Conservation (phyloP, 2,888 invertebrate species). For the Lymantria monacha region DNA sequence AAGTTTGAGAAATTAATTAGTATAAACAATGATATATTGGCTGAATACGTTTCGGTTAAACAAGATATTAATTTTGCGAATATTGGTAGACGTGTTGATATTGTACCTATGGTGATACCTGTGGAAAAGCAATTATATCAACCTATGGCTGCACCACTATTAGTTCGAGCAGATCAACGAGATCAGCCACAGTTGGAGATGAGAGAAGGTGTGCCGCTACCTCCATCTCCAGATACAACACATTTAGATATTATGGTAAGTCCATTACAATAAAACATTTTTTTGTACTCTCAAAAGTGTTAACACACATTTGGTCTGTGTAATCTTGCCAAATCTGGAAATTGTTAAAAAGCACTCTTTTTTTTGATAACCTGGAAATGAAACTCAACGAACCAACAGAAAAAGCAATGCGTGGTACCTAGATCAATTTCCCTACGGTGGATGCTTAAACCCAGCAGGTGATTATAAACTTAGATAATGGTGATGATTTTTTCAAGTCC, state of each 20-base stretch:
- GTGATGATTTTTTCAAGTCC: no score
- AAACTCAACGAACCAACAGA: no score
- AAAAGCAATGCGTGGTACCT: no score
- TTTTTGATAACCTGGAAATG: no score
- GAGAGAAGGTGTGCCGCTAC: conserved; percentile 11
- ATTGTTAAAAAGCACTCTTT: no score
- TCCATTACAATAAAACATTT: conserved; percentile 5
- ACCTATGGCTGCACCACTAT: background rate
- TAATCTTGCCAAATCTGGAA: no score
- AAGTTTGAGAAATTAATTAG: conserved; percentile 49
- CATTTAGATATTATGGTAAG: conserved; percentile 58
- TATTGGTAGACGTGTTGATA: background rate
- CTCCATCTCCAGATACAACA: conserved; percentile 60
- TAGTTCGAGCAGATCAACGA: background rate
- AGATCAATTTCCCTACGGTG: no score
- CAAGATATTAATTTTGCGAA: conserved; percentile 1
- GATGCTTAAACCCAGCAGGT: no score
- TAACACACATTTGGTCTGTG: no score
- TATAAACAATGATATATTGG: conserved; percentile 13
- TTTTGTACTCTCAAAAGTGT: no score
- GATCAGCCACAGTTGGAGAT: conserved; percentile 1
- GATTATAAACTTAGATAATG: no score
- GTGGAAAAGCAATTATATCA: background rate
- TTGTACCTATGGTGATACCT: background rate
- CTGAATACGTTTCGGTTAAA: conserved; percentile 3